Percentiles rank a stretch among this genome's conserved stretches.
phyloP scores from a whole-genome alignment of 1,140 invertebrate species.

The Aphelenchoides besseyi region DNA sequence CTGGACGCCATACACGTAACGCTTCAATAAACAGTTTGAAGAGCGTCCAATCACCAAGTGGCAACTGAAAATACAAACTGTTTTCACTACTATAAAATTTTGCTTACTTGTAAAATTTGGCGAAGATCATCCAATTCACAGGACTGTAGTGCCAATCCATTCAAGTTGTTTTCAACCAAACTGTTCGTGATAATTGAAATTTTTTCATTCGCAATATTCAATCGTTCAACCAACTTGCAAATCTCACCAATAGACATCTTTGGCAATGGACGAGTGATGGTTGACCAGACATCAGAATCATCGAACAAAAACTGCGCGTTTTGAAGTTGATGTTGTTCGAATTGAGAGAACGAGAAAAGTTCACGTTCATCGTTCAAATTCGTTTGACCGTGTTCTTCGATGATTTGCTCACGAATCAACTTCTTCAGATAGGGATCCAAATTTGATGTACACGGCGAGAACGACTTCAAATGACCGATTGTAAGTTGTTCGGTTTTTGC shows the following conservation, averaged over 20 bases:
- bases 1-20: conserved; percentile 49
- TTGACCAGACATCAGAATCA: conserved; percentile 51
- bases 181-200: conserved; percentile 32
- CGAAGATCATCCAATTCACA: conserved; percentile 58
- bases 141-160: conserved; percentile 56
- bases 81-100: conserved; percentile 3
- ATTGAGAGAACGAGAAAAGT: conserved; percentile 11
- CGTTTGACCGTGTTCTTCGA: conserved; percentile 37
- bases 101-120: conserved; percentile 41
- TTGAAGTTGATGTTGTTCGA: conserved; percentile 4
- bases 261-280: conserved; percentile 45
- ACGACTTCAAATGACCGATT: conserved; percentile 53
- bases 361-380: conserved; percentile 37
- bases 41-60: conserved; percentile 60
- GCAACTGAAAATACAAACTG: conserved; percentile 34
- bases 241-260: conserved; percentile 56
- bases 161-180: conserved; percentile 51
- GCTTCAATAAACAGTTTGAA: conserved; percentile 57
- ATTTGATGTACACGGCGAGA: conserved; percentile 59
- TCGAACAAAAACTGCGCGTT: conserved; percentile 48
- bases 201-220: conserved; percentile 45
- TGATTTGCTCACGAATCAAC: conserved; percentile 42
- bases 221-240: conserved; percentile 34
- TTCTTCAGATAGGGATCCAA: conserved; percentile 60
- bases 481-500: conserved; percentile 45